Evolutionary conservation across 1,140 invertebrate species (phyloP).

Genomic region (Zaprionus taronus): DNA sequence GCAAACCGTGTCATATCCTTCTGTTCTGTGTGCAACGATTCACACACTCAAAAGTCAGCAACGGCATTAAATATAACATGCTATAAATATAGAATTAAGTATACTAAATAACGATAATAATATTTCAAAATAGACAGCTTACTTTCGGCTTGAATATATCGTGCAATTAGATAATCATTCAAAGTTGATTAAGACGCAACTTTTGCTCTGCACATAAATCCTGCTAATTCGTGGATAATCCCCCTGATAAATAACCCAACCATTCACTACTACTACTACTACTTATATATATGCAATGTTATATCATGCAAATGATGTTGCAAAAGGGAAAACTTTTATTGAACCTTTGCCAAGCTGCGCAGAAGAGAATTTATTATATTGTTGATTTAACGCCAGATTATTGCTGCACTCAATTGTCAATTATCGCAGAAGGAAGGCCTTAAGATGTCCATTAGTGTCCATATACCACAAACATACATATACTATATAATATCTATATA

Average conservation of each 20-base stretch:
- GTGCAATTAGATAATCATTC: neutral
- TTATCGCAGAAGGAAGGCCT: constrained; percentile 16
- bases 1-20: neutral
- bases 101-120: neutral
- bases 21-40: neutral
- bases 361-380: constrained; percentile 13
- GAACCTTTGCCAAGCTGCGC: neutral
- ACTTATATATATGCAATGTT: neutral
- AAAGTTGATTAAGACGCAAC: neutral
- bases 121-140: neutral
- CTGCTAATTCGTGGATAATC: neutral
- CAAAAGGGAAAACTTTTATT: constrained; percentile 14
- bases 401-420: constrained; percentile 26
- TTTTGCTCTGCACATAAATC: neutral
- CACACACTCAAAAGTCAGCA: neutral
- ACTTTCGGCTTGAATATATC: neutral
- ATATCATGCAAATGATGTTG: neutral
- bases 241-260: neutral
- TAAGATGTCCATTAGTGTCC: constrained; percentile 20
- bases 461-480: neutral
- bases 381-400: constrained; percentile 30
- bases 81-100: neutral
- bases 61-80: neutral
- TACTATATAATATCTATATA: neutral
- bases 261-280: neutral